Evolutionary conservation across 2,888 invertebrate species (phyloP).

Genomic region (Camponotus fellah): DNA sequence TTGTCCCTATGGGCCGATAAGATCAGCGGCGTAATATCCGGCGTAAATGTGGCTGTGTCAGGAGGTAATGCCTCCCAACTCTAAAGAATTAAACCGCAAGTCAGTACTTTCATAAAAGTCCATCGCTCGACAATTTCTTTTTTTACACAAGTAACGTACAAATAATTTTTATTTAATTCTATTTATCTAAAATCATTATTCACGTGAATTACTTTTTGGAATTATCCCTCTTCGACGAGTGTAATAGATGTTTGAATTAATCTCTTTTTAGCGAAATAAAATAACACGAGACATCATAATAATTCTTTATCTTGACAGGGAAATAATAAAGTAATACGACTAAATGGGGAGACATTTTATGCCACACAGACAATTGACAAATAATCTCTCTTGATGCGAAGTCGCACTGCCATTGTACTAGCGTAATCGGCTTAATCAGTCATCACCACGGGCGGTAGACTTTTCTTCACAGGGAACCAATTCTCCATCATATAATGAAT

Average conservation of each 20-base stretch:
- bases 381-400: slow-evolving; percentile 34
- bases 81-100: slow-evolving; percentile 86
- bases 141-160: background rate
- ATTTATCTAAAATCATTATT: background rate
- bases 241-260: background rate
- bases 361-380: slow-evolving; percentile 27
- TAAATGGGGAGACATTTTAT: slow-evolving; percentile 1
- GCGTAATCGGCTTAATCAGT: slow-evolving; percentile 56
- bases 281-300: background rate
- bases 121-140: background rate
- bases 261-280: background rate
- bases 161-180: slow-evolving; percentile 1
- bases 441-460: slow-evolving; percentile 37
- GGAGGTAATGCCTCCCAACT: slow-evolving; percentile 97
- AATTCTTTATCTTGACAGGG: background rate
- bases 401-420: slow-evolving; percentile 23
- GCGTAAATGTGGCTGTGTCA: slow-evolving; percentile 97
- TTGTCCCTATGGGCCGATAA: slow-evolving; percentile 99
- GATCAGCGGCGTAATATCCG: slow-evolving; percentile 98
- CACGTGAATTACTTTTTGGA: background rate
- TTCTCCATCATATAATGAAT: slow-evolving; percentile 57
- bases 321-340: slow-evolving; percentile 19
- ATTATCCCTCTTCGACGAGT: background rate
- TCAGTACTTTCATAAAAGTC: slow-evolving; percentile 26
- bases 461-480: slow-evolving; percentile 50